Conservation (phyloP, 1,140 invertebrate genomes). For the Oryzaephilus surinamensis region DNA sequence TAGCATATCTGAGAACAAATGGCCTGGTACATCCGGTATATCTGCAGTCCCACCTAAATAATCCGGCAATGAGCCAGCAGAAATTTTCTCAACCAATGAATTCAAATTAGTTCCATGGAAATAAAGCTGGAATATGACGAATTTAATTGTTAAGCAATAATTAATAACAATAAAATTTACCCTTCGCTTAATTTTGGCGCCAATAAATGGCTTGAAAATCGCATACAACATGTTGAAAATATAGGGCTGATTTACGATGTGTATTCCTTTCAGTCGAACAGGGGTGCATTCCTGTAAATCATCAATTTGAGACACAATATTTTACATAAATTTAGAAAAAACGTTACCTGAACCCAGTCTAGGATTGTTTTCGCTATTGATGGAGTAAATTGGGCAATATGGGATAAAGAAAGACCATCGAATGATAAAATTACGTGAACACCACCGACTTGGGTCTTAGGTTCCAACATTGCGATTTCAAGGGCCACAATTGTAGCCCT, state of each 20-base stretch:
- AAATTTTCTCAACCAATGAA: constrained; percentile 50
- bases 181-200: constrained; percentile 48
- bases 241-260: constrained; percentile 69
- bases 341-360: constrained; percentile 56
- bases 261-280: constrained; percentile 54
- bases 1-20: constrained; percentile 42
- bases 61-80: constrained; percentile 50
- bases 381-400: constrained; percentile 61
- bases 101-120: constrained; percentile 65
- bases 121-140: constrained; percentile 40
- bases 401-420: constrained; percentile 50
- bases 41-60: constrained; percentile 56
- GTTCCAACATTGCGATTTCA: constrained; percentile 49
- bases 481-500: constrained; percentile 46
- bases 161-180: constrained; percentile 29
- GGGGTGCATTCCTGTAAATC: constrained; percentile 50
- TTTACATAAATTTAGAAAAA: too few species aligned
- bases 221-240: constrained; percentile 66
- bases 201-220: constrained; percentile 67
- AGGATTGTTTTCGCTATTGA: constrained; percentile 50
- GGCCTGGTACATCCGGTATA: constrained; percentile 39
- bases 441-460: constrained; percentile 51
- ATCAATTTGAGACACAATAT: too few species aligned
- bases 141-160: neutral
- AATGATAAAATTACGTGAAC: constrained; percentile 56